These are phyloP conservation scores for Eutolmus rufibarbis DNA, from an alignment of 2,888 invertebrate species.

Conservation along the genomic window DNA sequence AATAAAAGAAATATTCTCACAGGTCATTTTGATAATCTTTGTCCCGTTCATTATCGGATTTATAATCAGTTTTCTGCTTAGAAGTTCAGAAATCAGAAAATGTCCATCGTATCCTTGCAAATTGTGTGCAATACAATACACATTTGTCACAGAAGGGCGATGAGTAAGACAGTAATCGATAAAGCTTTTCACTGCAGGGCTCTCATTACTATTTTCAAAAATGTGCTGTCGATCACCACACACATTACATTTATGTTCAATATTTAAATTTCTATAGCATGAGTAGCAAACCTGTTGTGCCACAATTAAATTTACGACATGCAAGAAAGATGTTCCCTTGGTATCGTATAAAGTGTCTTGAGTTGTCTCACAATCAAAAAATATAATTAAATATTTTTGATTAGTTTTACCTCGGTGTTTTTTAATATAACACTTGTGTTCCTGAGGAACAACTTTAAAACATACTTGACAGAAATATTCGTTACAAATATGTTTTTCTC, in stretches of 20 bases:
- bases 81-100: constrained; percentile 27
- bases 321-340: neutral
- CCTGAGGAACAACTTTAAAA: no score
- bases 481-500: no score
- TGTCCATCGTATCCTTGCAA: constrained; percentile 17
- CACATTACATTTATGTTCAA: neutral
- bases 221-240: neutral
- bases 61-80: constrained; percentile 16
- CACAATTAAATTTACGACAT: neutral
- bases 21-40: constrained; percentile 28
- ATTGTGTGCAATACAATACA: constrained; percentile 30
- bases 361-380: neutral
- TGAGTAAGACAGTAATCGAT: neutral
- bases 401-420: neutral
- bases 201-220: neutral
- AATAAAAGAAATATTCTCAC: constrained; percentile 28
- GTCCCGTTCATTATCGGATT: constrained; percentile 35
- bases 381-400: neutral
- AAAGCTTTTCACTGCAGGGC: neutral
- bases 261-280: neutral
- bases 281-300: neutral
- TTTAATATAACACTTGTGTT: neutral
- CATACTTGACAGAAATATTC: no score
- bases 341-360: neutral
- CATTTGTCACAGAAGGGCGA: neutral